Percentiles rank a stretch among this genome's conserved stretches.
Evolutionary conservation across 2,113 vertebrate species (phyloP).

Genomic region (Podarcis raffonei): DNA sequence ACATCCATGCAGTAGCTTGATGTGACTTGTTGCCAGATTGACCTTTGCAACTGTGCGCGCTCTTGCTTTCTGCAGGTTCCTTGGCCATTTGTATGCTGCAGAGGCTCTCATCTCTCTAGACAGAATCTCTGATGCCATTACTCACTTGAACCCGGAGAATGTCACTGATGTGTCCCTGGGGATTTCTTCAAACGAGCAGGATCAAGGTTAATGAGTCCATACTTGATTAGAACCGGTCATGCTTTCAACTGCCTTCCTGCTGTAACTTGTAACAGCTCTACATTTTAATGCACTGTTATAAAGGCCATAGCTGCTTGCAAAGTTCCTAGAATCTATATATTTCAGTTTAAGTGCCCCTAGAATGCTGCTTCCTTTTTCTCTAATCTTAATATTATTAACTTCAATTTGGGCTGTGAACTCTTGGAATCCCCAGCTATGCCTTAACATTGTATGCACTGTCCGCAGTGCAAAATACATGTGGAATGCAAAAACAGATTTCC

Average conservation of each 20-base stretch:
- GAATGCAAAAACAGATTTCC: neutral
- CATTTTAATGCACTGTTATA: constrained; percentile 28
- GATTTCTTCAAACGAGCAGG: constrained; percentile 90
- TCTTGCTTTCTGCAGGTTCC: constrained; percentile 82
- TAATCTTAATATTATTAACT: neutral
- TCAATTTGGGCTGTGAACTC: neutral
- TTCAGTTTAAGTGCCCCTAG: neutral
- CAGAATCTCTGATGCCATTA: constrained; percentile 96
- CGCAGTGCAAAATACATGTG: no score
- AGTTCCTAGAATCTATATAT: constrained; percentile 1
- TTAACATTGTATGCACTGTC: neutral
- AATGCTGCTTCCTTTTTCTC: neutral
- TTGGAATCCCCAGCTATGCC: neutral
- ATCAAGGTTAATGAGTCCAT: constrained; percentile 87
- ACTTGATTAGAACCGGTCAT: constrained; percentile 55
- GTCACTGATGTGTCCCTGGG: constrained; percentile 95
- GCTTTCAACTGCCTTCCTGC: constrained; percentile 47
- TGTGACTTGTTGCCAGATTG: constrained; percentile 9
- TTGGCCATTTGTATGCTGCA: constrained; percentile 96
- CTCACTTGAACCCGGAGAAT: constrained; percentile 96
- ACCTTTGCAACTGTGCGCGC: constrained; percentile 28
- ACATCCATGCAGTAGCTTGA: neutral
- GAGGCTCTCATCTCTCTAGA: constrained; percentile 98
- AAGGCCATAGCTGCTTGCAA: neutral
- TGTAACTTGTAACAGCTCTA: constrained; percentile 42